These are phyloP conservation scores for Oenanthe oenanthe DNA, from an alignment of 2,113 vertebrate genomes.

Conservation along the genomic window DNA sequence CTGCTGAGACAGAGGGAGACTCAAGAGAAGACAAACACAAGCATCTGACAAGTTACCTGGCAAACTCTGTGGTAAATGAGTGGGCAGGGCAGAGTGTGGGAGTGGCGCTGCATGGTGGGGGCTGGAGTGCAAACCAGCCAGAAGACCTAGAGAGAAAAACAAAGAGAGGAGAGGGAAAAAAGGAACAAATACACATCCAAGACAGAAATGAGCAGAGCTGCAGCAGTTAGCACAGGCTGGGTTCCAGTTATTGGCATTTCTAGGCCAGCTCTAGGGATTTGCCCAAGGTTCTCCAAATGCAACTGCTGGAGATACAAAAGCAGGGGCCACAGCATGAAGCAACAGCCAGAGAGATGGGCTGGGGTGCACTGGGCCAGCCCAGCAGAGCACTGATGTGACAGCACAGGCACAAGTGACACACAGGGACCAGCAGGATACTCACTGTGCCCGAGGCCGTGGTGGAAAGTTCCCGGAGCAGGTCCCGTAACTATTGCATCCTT, in stretches of 20 bases:
- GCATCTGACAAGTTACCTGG: conserved; percentile 79
- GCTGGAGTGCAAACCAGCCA: conserved; percentile 83
- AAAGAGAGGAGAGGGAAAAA: conserved; percentile 42
- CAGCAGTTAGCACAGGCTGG: neutral
- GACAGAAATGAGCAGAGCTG: conserved; percentile 49
- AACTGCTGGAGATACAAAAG: conserved; percentile 11
- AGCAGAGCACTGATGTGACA: neutral
- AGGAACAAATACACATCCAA: conserved; percentile 70
- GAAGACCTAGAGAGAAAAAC: conserved; percentile 80
- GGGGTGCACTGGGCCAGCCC: neutral
- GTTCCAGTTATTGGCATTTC: neutral
- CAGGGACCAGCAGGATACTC: conserved; percentile 51
- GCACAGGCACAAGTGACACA: conserved; percentile 14
- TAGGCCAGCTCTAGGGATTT: neutral
- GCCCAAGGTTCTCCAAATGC: neutral
- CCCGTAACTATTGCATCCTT: conserved; percentile 83
- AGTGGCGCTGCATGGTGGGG: conserved; percentile 77
- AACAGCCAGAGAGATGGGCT: neutral
- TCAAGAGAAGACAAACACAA: neutral
- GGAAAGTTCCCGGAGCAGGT: conserved; percentile 82
- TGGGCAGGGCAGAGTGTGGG: conserved; percentile 79
- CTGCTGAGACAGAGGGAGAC: neutral
- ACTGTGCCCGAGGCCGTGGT: conserved; percentile 84
- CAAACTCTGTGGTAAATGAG: conserved; percentile 81
- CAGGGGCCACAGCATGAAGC: neutral